Base-by-base conservation (phyloP, 1,140 invertebrate genomes). In the Pseudomyrmex gracilis region DNA sequence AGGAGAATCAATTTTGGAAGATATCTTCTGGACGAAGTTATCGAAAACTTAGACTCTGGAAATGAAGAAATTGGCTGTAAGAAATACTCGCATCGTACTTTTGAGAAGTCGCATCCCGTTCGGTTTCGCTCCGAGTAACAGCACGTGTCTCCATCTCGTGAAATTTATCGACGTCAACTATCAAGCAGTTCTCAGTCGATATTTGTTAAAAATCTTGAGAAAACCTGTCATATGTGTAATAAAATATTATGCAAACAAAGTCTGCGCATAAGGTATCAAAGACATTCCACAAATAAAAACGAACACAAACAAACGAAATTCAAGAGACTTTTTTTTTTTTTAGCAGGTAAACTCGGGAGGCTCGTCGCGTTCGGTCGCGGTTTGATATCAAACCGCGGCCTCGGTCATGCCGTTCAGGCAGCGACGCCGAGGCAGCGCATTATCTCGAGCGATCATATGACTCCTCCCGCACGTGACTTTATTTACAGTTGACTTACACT, bases 381-480 rank as follows among this genome's bases (percentile, higher is more conserved):
- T 34, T 34, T 5, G 34, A 0, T 34, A 34, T 34, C 10, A 1
- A 8, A 13, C 2, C 2, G 51, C 51, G 51, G 49, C 64, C 76
- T 68, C 64, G 76, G 47, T 20, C 43, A 2, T 57, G 74, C 45
- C 17, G 63, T 70, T 70, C 20, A 22, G n/a, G 15, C 66, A 68
- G 43, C 85, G 84, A 84, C 68, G 86, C 63, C 73, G 82, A 68
- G 89, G 89, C 53, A 34, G 0, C 34, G 34, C 77, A 87, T 90
- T 87, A 90, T 91, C 90, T 91, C 87, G 89, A 82, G 71, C 91
- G 91, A 95, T 95, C 95, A 95, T 95, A 95, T 95, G 95, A 95
- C 95, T 95, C 85, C 64, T 84, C 86, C 5, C 89, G 94, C 95
- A 95, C 95, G 95, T 95, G 95, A 95, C 94, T 95, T 95, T 95